Evolutionary conservation across 2,888 invertebrate species (phyloP), one percentile per base, ranked within the genome.

Genomic region (Lobophora halterata): DNA sequence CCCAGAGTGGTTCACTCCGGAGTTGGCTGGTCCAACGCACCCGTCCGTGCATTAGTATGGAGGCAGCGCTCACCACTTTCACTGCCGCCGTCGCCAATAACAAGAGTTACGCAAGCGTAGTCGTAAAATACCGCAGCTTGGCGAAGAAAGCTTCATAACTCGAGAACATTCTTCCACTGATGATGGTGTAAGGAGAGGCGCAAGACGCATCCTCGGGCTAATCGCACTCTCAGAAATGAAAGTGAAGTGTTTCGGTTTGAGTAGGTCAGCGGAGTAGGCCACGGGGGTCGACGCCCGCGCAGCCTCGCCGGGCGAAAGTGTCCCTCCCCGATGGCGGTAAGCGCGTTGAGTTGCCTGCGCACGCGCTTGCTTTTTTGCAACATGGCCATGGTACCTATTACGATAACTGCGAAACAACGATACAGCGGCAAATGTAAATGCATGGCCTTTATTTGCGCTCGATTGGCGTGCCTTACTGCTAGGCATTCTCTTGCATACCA

Each of bases 221-320:
- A 79, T 77, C 71, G 74, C 66, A 69, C 69, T 72, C 71, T 74
- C 70, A 81, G 63, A 86, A 85, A 82, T 79, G 86, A 87, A 86
- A 86, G 86, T 83, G 78, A 81, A 76, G 71, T 76, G 76, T 81
- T 83, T 85, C 79, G 76, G 72, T 75, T 71, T 71, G 73, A 78
- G 77, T 87, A 62, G 87, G 87, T 86, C 80, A 87, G 71, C 81
- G 79, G 86, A 87, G 87, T 82, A 87, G 86, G 85, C 59, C 86
- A 81, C 46, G 67, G 76, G 82, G 86, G 82, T 86, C 86, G 83
- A 71, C 80, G 85, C 69, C 81, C 86, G 86, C 85, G 85, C 85
- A 86, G 82, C 86, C 86, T 86, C 85, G 86, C 65, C 61, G 65
- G 71, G 86, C 80, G 85, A 86, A 85, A 86, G 86, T 86, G 82